Base-by-base conservation (phyloP, 2,888 invertebrate species). In the Drosophila greeni region DNA sequence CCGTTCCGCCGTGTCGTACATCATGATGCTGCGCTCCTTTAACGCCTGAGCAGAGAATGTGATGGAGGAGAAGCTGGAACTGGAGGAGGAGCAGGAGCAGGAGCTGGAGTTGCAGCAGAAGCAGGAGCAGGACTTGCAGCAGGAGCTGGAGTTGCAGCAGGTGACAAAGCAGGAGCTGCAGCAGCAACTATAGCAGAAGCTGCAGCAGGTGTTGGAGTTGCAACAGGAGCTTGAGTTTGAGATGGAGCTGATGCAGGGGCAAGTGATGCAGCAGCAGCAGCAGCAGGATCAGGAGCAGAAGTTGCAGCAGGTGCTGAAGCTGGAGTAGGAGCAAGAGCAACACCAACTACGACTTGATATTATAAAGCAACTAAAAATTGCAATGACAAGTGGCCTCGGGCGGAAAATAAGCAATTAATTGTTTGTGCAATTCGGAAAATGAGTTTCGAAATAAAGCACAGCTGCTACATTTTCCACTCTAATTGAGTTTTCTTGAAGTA, bases 21-120 rank as follows among this genome's bases (percentile, higher is more conserved):
- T 78, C 16, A 80, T 68, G 77, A 76, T 78, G 76, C 29, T 80
- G 71, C 78, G 78, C 23, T 73, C 77, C 9, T 62, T 78, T n/a
- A 79, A 66, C 29, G 65, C 43, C 16, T 58, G 43, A 39, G 14
- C 34, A 14, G 36, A 3, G 6, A 3, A 34, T 5, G 31, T 5
- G 31, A 12, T 5, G 31, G 31, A 31, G 31, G 5, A 11, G 12
- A 9, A 23, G 23, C 5, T 23, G 23, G n/a, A n/a, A n/a, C n/a
- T 5, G 23, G 23, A 23, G 23, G 4, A 5, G 23, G 23, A 23
- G 23, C 23, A 5, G 23, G 23, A 24, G 6, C 24, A 7, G 24
- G 24, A 24, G 6, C 24, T 7, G 24, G 4, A 29, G 6, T 7
- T 7, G 24, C 1, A 29, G 29, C 3, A n/a, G 6, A 7, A 33